phyloP scores from a whole-genome alignment of 92 coral and sea anemone species.

The Parazoanthus darwini region DNA sequence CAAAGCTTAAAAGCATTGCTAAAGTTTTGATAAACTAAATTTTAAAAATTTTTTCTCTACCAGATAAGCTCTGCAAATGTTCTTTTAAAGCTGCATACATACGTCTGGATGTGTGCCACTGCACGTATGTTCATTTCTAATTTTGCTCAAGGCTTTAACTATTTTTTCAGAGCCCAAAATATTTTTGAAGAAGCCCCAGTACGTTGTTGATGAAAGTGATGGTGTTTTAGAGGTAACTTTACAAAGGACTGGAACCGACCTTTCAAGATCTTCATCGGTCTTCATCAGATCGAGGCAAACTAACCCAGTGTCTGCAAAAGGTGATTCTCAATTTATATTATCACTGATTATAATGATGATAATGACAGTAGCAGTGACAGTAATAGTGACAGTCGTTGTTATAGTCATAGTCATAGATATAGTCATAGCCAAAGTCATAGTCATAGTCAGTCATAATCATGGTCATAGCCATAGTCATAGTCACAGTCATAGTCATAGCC shows the following conservation, averaged over 20 bases:
- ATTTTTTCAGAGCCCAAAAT: slow-evolving; percentile 76
- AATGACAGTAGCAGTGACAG: too few species aligned
- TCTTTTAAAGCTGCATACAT: neutral
- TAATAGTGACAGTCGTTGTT: too few species aligned
- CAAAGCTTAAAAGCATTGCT: too few species aligned
- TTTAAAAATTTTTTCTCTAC: too few species aligned
- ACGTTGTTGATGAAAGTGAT: slow-evolving; percentile 79
- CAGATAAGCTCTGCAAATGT: too few species aligned
- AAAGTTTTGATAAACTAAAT: too few species aligned
- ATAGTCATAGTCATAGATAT: too few species aligned
- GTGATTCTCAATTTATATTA: slow-evolving; percentile 37
- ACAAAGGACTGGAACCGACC: slow-evolving; percentile 91
- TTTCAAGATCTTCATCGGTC: slow-evolving; percentile 78
- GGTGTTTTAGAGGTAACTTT: slow-evolving; percentile 60
- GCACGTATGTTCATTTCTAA: neutral
- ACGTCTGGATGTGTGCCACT: neutral
- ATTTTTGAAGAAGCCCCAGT: slow-evolving; percentile 52
- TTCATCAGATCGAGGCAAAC: slow-evolving; percentile 90
- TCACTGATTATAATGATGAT: too few species aligned
- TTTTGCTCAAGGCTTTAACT: neutral
- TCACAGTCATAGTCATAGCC: too few species aligned
- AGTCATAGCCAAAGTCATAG: too few species aligned
- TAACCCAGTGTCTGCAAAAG: slow-evolving; percentile 84
- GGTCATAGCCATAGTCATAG: too few species aligned
- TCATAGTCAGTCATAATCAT: too few species aligned